Percentiles rank a stretch among this genome's conserved stretches.
Conservation (phyloP, 2,113 vertebrate genomes). For the Trogon melanurus region DNA sequence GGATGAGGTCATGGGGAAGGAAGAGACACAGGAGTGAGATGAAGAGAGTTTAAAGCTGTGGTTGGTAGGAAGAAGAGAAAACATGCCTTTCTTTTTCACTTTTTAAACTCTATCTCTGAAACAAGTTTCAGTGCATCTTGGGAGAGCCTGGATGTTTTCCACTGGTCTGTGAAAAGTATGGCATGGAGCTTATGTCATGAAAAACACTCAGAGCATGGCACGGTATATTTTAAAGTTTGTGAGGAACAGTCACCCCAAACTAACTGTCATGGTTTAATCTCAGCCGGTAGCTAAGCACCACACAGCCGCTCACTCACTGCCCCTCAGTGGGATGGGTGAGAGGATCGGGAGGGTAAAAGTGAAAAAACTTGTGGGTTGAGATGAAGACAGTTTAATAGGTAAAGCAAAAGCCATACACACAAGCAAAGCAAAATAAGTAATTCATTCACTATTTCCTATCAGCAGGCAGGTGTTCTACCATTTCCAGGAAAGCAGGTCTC, state of each 20-base stretch:
- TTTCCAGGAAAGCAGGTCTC: neutral
- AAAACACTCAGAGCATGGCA: neutral
- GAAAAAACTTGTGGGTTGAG: neutral
- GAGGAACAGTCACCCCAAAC: neutral
- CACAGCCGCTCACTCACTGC: neutral
- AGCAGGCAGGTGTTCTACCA: neutral
- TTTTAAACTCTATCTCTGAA: neutral
- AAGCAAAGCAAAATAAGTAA: neutral
- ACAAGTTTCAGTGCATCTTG: neutral
- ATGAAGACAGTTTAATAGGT: neutral
- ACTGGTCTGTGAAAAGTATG: neutral
- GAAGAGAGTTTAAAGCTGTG: neutral
- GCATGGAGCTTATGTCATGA: neutral
- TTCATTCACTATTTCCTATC: neutral
- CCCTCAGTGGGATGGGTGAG: neutral
- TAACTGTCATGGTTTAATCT: neutral
- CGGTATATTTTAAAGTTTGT: neutral
- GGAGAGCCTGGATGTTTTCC: neutral
- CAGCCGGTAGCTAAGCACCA: neutral
- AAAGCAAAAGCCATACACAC: neutral
- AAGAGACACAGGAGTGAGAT: neutral
- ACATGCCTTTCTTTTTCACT: neutral
- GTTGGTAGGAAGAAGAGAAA: neutral
- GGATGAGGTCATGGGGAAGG: neutral
- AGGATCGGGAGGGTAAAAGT: neutral